Evolutionary conservation across 2,888 invertebrate species (phyloP), one percentile per base, ranked within the genome.

Genomic region (Sisyra nigra): DNA sequence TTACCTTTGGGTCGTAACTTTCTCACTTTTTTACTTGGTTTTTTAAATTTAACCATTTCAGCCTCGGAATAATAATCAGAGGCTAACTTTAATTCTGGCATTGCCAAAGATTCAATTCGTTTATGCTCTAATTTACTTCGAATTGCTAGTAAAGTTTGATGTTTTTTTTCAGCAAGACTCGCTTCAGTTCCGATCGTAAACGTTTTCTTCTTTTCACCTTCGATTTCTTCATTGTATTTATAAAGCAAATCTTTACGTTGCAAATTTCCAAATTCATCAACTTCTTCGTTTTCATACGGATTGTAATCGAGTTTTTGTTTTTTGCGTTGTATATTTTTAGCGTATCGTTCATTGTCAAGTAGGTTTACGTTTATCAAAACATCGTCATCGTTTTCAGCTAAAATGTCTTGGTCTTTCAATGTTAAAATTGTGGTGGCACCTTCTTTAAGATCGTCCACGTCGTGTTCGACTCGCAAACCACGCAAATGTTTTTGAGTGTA

Each of bases 181-280:
- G 68, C 63, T 45, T 74, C 72, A 52, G 74, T 69, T 18, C 92
- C 93, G 47, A 96, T 74, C 43, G 74, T 66, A 65, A 96, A 96
- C 44, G 69, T 70, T 17, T 72, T 69, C 51, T 69, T 73, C 51
- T 76, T 77, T 42, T 67, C 72, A 1, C 81, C 83, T 42, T 81
- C 78, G 44, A 93, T 81, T 63, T 93, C 93, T 55, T 93, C 93
- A 60, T 97, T 93, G 59, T 98, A 97, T 66, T 98, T 93, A 51
- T 79, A 69, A 17, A 98, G 71, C 40, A 98, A 67, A 9, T 74
- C 71, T 53, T 76, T 75, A 50, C 71, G 68, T 48, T 63, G 65
- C 2, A 76, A 72, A 46, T 77, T 69, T 3, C 80, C 76, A 45
- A 71, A 71, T 44, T 79, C 76, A 54, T 81, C 79, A 46, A 76